Conservation (phyloP, 2,797 vertebrate species). For the Mionectes olivaceus region DNA sequence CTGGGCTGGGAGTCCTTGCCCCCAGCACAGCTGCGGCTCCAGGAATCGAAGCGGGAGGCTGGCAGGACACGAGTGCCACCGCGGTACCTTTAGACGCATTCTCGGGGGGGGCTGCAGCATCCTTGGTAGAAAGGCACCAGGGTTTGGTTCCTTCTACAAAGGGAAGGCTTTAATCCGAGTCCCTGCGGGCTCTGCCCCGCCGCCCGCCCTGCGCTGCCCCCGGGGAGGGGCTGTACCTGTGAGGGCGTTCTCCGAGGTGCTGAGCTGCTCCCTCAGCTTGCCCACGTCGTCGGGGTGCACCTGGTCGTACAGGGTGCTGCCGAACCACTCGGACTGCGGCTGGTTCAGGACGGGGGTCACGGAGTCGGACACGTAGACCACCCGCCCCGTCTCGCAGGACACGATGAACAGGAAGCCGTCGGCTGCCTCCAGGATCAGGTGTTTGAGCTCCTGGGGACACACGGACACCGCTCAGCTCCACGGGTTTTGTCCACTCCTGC, state of each 20-base stretch:
- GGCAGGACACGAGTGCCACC: slow-evolving; percentile 4
- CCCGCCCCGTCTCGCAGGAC: slow-evolving; percentile 91
- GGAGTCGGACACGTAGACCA: slow-evolving; percentile 94
- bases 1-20: background rate
- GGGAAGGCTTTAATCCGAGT: slow-evolving; percentile 45
- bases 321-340: slow-evolving; percentile 91
- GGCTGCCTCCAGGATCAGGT: slow-evolving; percentile 93
- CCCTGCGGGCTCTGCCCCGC: background rate
- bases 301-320: slow-evolving; percentile 92
- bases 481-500: accelerated
- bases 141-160: slow-evolving; percentile 63
- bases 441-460: slow-evolving; percentile 89
- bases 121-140: slow-evolving; percentile 54
- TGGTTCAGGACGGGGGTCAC: slow-evolving; percentile 94
- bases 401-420: slow-evolving; percentile 97
- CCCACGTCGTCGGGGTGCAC: slow-evolving; percentile 95
- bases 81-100: slow-evolving; percentile 29
- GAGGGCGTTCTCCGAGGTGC: slow-evolving; percentile 89
- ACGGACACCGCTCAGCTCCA: background rate
- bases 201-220: accelerated
- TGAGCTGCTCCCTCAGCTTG: slow-evolving; percentile 95
- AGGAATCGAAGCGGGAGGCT: background rate
- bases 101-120: slow-evolving; percentile 15
- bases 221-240: slow-evolving; percentile 80
- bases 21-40: background rate